Evolutionary conservation across 2,797 vertebrate genomes (phyloP).

Genomic region (Dromococcyx pavoninus): DNA sequence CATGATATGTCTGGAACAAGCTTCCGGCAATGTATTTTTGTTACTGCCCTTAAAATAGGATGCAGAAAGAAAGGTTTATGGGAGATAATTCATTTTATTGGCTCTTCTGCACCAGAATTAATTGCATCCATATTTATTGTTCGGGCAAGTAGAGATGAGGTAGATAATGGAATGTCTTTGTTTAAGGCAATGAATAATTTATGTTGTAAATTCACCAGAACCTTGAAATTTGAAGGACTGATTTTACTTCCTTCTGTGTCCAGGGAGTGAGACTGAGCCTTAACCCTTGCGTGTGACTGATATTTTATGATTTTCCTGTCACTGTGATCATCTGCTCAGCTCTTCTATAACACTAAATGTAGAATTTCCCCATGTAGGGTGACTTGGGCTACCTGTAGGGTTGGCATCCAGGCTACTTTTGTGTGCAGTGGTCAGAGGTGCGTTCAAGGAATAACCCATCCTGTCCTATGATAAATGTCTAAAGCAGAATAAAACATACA

Average conservation of each 20-base stretch:
- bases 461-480: not conserved
- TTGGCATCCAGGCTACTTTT: not conserved
- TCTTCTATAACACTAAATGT: rapidly evolving
- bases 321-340: not conserved
- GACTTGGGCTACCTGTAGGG: not conserved
- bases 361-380: not conserved
- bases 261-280: not conserved
- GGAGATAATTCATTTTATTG: constrained; percentile 42
- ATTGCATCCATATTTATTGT: constrained; percentile 51
- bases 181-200: constrained; percentile 50
- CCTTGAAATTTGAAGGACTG: constrained; percentile 27
- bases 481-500: not conserved
- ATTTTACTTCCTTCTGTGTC: not conserved
- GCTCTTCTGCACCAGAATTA: constrained; percentile 45
- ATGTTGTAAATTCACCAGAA: constrained; percentile 13
- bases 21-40: not conserved
- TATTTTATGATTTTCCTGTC: not conserved
- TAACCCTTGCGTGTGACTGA: not conserved
- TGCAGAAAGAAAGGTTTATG: constrained; percentile 35
- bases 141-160: constrained; percentile 23
- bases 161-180: constrained; percentile 37
- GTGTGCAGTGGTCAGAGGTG: not conserved
- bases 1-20: not conserved
- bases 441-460: not conserved
- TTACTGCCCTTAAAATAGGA: constrained; percentile 32